These are phyloP conservation scores for Digitonthophagus gazella DNA, from an alignment of 2,888 invertebrate species.

Conservation along the genomic window DNA sequence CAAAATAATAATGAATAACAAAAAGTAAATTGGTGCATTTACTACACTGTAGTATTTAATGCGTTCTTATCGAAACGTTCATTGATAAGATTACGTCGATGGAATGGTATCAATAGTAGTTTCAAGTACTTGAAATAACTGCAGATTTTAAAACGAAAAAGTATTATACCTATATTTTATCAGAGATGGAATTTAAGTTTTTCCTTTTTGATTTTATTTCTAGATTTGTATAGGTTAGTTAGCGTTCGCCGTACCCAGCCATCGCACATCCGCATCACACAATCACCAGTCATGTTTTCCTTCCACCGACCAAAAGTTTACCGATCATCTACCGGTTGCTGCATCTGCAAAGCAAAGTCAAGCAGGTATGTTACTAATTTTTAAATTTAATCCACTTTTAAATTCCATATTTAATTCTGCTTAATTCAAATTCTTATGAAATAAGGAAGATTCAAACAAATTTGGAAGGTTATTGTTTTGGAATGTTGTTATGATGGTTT, in stretches of 20 bases:
- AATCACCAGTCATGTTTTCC: conserved; percentile 65
- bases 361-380: conserved; percentile 67
- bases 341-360: conserved; percentile 84
- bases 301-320: conserved; percentile 86
- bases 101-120: background rate
- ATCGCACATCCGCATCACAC: conserved; percentile 21
- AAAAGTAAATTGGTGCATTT: background rate
- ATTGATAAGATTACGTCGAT: background rate
- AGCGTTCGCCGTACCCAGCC: conserved; percentile 25
- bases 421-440: background rate
- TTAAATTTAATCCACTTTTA: conserved; percentile 24
- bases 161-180: no score
- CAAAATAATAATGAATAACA: no score
- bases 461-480: background rate
- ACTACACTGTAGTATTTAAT: background rate
- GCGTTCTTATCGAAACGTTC: background rate
- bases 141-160: background rate
- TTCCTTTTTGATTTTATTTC: conserved; percentile 37
- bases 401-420: no score
- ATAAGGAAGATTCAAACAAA: background rate
- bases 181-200: no score
- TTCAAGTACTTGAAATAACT: background rate
- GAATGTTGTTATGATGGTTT: conserved; percentile 1
- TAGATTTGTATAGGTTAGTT: conserved; percentile 42
- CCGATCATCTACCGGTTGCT: conserved; percentile 77